phyloP scores from a whole-genome alignment of 2,113 vertebrate species.

The Anhinga anhinga region DNA sequence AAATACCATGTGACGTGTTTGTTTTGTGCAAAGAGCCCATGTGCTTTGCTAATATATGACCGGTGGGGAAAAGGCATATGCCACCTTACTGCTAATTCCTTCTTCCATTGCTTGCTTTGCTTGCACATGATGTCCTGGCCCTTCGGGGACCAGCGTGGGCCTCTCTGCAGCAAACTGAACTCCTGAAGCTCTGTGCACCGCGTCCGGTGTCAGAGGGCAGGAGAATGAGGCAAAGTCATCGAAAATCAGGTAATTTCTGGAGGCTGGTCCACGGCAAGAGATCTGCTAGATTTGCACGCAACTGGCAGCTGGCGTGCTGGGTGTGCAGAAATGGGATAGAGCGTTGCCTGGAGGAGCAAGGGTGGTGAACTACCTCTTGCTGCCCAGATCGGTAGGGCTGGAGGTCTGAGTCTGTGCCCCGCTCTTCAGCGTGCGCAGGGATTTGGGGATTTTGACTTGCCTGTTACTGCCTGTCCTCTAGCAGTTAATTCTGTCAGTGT shows the following conservation, averaged over 20 bases:
- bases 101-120: neutral
- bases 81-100: neutral
- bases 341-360: neutral
- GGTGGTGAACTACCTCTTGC: neutral
- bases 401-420: neutral
- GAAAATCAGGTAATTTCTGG: neutral
- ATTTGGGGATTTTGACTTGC: neutral
- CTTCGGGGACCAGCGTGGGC: accelerated
- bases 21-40: neutral
- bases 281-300: neutral
- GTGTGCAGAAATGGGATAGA: neutral
- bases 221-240: neutral
- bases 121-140: neutral
- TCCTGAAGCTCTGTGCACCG: neutral
- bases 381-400: neutral
- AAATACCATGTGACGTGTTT: neutral
- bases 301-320: neutral
- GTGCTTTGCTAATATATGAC: neutral
- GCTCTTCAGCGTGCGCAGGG: neutral
- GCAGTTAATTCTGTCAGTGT: neutral
- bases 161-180: neutral
- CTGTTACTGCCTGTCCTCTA: neutral
- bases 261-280: neutral
- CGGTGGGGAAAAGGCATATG: neutral
- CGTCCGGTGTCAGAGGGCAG: neutral